phyloP scores from a whole-genome alignment of 2,888 invertebrate genomes.

The Pteria penguin region DNA sequence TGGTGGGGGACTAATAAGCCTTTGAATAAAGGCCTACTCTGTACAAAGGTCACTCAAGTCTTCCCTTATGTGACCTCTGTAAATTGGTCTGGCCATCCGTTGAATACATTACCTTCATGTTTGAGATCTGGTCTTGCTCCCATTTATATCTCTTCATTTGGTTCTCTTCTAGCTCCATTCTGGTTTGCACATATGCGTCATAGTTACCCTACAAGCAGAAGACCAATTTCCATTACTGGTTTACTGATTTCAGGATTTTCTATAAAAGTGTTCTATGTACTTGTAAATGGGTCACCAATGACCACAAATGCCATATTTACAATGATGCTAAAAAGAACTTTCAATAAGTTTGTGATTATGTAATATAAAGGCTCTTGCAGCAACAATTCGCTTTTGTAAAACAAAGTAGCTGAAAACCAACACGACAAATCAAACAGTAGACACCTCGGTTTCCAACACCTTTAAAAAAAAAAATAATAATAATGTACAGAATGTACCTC shows the following conservation, averaged over 20 bases:
- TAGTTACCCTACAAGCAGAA: constrained; percentile 88
- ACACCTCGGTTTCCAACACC: no score
- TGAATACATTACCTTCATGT: constrained; percentile 98
- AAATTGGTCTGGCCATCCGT: neutral
- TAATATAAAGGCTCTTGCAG: no score
- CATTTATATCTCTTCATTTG: constrained; percentile 99
- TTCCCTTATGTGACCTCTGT: neutral
- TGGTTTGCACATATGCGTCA: constrained; percentile 96
- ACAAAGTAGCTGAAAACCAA: no score
- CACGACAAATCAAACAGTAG: no score
- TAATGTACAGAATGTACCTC: no score
- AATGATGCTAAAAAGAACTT: no score
- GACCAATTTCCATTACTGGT: neutral
- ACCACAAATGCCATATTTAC: neutral
- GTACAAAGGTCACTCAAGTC: neutral
- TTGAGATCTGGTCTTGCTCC: constrained; percentile 99
- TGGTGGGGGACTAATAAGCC: neutral
- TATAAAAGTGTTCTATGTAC: no score
- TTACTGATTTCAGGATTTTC: no score
- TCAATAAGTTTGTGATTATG: no score
- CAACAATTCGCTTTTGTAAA: no score
- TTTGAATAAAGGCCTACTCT: neutral
- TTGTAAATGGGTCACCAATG: no score
- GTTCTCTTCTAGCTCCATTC: constrained; percentile 96
- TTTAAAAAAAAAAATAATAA: no score